Conservation (phyloP, 2,113 vertebrate species). For the Sardina pilchardus region DNA sequence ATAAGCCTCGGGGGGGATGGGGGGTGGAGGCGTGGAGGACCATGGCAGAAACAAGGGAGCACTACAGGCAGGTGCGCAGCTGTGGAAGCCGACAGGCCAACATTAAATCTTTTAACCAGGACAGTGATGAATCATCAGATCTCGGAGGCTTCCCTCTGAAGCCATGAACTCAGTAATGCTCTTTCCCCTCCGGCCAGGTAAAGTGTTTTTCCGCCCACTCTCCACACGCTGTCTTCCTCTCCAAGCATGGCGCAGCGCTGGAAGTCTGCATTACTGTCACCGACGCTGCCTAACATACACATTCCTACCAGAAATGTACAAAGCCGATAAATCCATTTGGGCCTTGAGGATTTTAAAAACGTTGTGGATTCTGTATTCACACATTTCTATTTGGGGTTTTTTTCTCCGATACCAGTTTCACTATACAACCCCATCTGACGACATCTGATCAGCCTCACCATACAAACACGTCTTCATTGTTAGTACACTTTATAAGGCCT, state of each 20-base stretch:
- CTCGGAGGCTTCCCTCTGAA: background rate
- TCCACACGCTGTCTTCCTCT: background rate
- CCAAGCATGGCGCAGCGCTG: background rate
- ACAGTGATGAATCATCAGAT: background rate
- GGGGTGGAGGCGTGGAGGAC: no score
- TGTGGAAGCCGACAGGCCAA: background rate
- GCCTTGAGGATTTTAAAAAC: background rate
- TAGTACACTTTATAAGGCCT: background rate
- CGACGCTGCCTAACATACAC: background rate
- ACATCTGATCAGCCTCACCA: background rate
- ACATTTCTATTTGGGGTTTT: background rate
- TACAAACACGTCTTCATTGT: background rate
- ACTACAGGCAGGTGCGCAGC: background rate
- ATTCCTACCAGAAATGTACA: background rate
- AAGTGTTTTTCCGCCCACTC: background rate
- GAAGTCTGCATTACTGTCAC: background rate
- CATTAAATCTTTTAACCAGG: background rate
- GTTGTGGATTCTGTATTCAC: background rate
- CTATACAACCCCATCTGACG: background rate
- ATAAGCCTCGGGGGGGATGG: background rate
- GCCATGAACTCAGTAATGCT: background rate
- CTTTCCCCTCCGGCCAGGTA: background rate
- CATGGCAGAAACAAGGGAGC: no score
- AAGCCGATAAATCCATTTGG: background rate
- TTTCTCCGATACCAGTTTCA: background rate